These are phyloP conservation scores for Aphelinus atriplicis DNA, from an alignment of 1,140 invertebrate genomes.

Conservation along the genomic window DNA sequence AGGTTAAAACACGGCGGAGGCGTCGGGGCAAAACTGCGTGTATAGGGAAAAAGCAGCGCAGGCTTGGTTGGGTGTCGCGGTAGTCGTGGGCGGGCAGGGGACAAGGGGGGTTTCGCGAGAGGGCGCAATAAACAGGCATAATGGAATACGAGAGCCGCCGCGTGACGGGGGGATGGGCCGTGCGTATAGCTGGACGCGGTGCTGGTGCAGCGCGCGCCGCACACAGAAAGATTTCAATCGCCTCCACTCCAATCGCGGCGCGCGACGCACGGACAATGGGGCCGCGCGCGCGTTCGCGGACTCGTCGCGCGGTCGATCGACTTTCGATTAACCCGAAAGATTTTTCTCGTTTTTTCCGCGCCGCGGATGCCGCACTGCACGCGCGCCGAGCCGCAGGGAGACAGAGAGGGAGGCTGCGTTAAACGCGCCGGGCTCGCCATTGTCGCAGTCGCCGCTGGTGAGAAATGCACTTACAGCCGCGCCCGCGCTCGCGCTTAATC, in stretches of 20 bases:
- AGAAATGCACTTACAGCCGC: conserved; percentile 38
- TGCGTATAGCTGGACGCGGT: neutral
- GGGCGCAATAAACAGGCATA: conserved; percentile 42
- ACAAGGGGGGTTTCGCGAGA: conserved; percentile 23
- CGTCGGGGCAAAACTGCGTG: too few species aligned
- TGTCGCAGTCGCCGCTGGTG: conserved; percentile 5
- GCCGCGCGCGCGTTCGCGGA: conserved; percentile 53
- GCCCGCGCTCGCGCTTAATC: conserved; percentile 27
- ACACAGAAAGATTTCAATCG: conserved; percentile 56
- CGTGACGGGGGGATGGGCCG: neutral
- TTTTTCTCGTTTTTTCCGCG: conserved; percentile 46
- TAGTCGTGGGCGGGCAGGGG: neutral
- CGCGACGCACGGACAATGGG: conserved; percentile 49
- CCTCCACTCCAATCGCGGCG: conserved; percentile 51
- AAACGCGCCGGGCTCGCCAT: neutral
- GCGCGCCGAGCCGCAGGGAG: neutral
- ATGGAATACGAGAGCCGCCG: conserved; percentile 30
- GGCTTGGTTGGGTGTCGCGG: too few species aligned
- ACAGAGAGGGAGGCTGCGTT: neutral
- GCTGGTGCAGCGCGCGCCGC: neutral
- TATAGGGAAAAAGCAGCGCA: too few species aligned
- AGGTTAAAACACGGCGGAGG: too few species aligned
- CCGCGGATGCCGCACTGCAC: neutral
- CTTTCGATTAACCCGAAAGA: conserved; percentile 56
- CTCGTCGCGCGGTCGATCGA: conserved; percentile 54